Percentiles rank a stretch among this genome's conserved stretches.
Conservation (phyloP, 2,888 invertebrate genomes). For the Torymus tubicola region DNA sequence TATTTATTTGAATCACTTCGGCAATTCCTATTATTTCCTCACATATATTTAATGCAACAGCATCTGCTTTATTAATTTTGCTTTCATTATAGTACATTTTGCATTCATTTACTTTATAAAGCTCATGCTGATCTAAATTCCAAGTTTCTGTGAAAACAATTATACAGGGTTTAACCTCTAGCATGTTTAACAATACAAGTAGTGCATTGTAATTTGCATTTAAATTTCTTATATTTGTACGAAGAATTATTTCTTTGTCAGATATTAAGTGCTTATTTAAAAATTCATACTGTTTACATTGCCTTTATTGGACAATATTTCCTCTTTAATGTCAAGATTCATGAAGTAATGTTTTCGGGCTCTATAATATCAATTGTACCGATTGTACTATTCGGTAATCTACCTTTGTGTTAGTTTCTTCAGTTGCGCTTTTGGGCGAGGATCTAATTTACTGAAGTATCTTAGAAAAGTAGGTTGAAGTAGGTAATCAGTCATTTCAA, state of each 20-base stretch:
- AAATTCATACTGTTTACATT: background rate
- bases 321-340: too few species aligned
- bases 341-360: too few species aligned
- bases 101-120: background rate
- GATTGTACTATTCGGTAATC: too few species aligned
- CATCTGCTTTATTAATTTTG: background rate
- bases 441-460: too few species aligned
- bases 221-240: background rate
- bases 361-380: too few species aligned
- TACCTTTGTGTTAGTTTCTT: too few species aligned
- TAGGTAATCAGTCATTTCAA: too few species aligned
- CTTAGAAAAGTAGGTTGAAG: too few species aligned
- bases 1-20: too few species aligned
- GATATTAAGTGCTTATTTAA: background rate
- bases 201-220: background rate
- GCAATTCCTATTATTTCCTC: too few species aligned
- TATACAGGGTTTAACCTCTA: background rate
- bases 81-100: constrained; percentile 8
- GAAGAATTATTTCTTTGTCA: background rate
- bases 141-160: background rate
- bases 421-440: too few species aligned
- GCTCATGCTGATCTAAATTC: background rate
- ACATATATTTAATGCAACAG: too few species aligned
- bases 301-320: background rate
- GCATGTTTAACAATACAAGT: background rate